Conservation (phyloP, 2,888 invertebrate species). For the Meganola albula region DNA sequence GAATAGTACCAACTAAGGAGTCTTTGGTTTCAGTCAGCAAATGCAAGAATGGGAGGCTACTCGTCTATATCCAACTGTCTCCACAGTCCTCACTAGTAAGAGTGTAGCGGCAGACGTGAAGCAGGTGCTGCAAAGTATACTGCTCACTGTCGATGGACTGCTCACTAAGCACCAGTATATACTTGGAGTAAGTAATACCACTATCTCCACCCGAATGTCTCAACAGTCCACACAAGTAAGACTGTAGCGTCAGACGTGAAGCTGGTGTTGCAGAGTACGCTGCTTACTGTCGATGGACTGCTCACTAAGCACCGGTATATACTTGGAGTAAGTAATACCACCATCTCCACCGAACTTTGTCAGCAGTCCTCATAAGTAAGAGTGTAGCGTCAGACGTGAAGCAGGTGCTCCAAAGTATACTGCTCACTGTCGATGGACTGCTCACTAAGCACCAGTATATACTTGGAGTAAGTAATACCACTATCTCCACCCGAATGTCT, state of each 20-base stretch:
- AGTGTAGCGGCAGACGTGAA: conserved; percentile 74
- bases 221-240: conserved; percentile 59
- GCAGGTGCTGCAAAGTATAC: conserved; percentile 70
- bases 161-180: conserved; percentile 76
- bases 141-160: conserved; percentile 76
- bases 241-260: conserved; percentile 74
- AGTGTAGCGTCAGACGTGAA: conserved; percentile 74
- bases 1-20: too few relatives aligned
- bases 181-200: conserved; percentile 70
- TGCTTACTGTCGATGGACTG: conserved; percentile 76
- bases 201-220: background rate
- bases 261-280: conserved; percentile 70
- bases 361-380: conserved; percentile 67
- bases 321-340: conserved; percentile 70
- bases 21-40: conserved; percentile 74
- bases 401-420: conserved; percentile 70
- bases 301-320: conserved; percentile 76
- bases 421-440: conserved; percentile 76
- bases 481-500: conserved; percentile 77
- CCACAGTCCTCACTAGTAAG: conserved; percentile 67
- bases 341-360: conserved; percentile 76
- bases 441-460: conserved; percentile 76
- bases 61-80: conserved; percentile 76
- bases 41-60: conserved; percentile 83
- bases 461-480: conserved; percentile 77